phyloP scores from a whole-genome alignment of 2,888 invertebrate genomes.

The Tenthredo scrophulariae region DNA sequence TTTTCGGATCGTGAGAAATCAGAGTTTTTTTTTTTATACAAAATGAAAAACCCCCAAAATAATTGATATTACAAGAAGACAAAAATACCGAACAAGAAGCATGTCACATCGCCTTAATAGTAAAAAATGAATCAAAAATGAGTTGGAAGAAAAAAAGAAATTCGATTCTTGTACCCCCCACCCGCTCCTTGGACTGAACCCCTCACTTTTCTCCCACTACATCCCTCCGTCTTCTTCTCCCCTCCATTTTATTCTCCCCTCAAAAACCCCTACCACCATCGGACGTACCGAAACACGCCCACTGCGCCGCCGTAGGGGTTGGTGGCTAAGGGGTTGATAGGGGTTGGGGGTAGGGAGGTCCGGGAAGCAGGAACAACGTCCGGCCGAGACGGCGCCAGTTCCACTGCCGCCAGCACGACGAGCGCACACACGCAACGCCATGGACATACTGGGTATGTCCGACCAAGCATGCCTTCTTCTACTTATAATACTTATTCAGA shows the following conservation, averaged over 20 bases:
- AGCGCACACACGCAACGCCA: conserved; percentile 76
- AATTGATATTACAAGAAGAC: background rate
- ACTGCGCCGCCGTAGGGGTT: conserved; percentile 61
- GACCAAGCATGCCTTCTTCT: conserved; percentile 64
- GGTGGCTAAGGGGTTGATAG: conserved; percentile 59
- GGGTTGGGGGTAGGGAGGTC: conserved; percentile 64
- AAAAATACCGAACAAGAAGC: background rate
- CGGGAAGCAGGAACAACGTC: conserved; percentile 72
- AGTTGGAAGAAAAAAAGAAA: background rate
- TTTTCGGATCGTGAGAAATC: background rate
- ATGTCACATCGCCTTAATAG: no score
- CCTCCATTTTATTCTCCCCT: conserved; percentile 47
- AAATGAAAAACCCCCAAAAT: background rate
- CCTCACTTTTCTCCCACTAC: conserved; percentile 57
- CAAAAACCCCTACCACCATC: conserved; percentile 47
- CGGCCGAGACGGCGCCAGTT: conserved; percentile 76
- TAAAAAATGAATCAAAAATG: background rate
- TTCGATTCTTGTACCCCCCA: background rate
- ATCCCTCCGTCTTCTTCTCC: conserved; percentile 54
- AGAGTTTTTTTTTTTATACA: background rate
- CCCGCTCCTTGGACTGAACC: conserved; percentile 63
- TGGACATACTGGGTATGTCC: conserved; percentile 78
- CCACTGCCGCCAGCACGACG: conserved; percentile 77
- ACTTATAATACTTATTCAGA: background rate
- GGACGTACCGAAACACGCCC: conserved; percentile 69